Evolutionary conservation across 2,888 invertebrate genomes (phyloP).

Genomic region (Psylliodes chrysocephalus): DNA sequence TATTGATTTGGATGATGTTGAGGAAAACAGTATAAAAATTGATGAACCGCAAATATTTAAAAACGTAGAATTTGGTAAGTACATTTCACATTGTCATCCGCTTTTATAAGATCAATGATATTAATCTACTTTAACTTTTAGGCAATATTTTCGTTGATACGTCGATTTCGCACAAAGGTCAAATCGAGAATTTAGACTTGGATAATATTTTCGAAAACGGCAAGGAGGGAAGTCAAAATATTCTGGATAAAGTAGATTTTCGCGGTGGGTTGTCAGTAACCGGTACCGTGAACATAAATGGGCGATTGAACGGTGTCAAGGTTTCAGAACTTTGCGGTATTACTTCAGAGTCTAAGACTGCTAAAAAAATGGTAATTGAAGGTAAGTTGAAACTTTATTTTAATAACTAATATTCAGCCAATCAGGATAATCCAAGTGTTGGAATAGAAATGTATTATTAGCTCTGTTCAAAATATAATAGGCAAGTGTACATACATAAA

Average conservation of each 20-base stretch:
- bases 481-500: too few species aligned
- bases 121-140: constrained; percentile 49
- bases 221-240: constrained; percentile 43
- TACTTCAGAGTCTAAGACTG: constrained; percentile 47
- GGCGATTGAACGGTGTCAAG: constrained; percentile 48
- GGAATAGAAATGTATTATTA: too few species aligned
- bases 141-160: constrained; percentile 47
- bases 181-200: constrained; percentile 62
- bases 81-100: too few species aligned
- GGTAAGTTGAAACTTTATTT: constrained; percentile 50
- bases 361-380: constrained; percentile 55
- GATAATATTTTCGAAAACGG: constrained; percentile 61
- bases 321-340: constrained; percentile 59
- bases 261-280: constrained; percentile 56
- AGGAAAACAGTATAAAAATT: constrained; percentile 59
- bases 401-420: too few species aligned
- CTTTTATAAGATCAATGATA: too few species aligned
- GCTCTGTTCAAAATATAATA: too few species aligned
- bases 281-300: constrained; percentile 52
- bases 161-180: constrained; percentile 53
- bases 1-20: constrained; percentile 58
- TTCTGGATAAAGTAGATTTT: constrained; percentile 55
- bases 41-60: constrained; percentile 60
- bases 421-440: too few species aligned
- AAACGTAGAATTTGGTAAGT: constrained; percentile 63